Evolutionary conservation across 2,113 vertebrate genomes (phyloP).

Genomic region (Pelecanus crispus): DNA sequence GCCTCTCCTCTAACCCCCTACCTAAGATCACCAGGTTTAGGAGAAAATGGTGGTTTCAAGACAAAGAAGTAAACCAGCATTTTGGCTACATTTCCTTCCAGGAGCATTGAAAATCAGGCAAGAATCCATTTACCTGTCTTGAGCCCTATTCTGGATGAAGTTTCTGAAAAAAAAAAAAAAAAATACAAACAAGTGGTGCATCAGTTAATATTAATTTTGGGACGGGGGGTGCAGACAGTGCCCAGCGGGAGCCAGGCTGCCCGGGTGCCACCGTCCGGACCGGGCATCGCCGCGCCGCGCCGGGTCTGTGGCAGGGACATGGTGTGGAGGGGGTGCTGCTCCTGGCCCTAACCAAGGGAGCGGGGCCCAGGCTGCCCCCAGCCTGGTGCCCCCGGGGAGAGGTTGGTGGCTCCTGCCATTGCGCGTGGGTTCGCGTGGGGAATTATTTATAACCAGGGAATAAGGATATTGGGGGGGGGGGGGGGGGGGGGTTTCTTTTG

Average conservation of each 20-base stretch:
- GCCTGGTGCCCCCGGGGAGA: neutral
- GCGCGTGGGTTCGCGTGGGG: accelerated
- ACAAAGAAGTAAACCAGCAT: neutral
- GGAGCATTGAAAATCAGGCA: neutral
- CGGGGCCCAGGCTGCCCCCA: neutral
- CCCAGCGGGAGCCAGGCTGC: neutral
- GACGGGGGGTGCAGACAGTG: neutral
- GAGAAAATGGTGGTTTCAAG: neutral
- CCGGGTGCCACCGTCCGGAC: accelerated
- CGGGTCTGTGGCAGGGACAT: neutral
- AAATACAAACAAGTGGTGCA: neutral
- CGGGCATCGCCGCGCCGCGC: neutral
- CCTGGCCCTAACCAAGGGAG: neutral
- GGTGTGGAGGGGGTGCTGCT: neutral
- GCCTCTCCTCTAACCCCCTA: neutral
- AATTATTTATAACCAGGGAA: neutral
- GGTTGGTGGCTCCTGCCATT: accelerated
- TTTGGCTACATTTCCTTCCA: neutral
- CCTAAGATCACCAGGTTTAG: neutral
- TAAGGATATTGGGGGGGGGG: no score
- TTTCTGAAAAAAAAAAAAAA: neutral
- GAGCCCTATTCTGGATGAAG: constrained; percentile 35
- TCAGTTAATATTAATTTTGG: neutral
- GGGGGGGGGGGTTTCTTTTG: accelerated
- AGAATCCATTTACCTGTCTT: constrained; percentile 28